These are phyloP conservation scores for Xenentodon cancila DNA, from an alignment of 2,797 vertebrate genomes.

Conservation along the genomic window DNA sequence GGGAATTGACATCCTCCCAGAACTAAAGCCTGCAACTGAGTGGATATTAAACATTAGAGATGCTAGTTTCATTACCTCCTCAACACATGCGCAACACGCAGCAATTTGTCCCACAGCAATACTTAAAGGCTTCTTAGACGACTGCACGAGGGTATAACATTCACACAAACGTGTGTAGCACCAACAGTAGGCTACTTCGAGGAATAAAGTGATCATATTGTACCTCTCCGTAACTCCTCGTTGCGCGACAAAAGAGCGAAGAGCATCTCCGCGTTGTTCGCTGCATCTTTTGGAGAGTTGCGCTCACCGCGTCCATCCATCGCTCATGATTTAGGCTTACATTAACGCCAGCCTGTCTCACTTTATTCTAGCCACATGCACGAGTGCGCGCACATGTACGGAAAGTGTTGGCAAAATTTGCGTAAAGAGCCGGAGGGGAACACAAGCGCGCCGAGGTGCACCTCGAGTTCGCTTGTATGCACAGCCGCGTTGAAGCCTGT, in stretches of 20 bases:
- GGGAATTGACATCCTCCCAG: not conserved
- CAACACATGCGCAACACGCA: not conserved
- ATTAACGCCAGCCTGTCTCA: slow-evolving; percentile 14
- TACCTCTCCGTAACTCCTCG: slow-evolving; percentile 86
- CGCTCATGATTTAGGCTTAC: slow-evolving; percentile 64
- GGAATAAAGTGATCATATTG: not conserved
- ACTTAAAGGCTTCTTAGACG: not conserved
- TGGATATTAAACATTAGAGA: slow-evolving; percentile 12
- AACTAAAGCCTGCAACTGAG: slow-evolving; percentile 12
- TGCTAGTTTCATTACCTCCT: not conserved
- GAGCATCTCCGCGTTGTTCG: slow-evolving; percentile 81
- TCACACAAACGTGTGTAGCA: not conserved
- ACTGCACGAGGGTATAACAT: not conserved
- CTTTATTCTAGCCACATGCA: not conserved
- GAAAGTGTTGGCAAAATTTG: slow-evolving; percentile 7
- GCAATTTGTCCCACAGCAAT: not conserved
- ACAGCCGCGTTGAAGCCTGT: slow-evolving; percentile 27
- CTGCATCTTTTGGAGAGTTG: slow-evolving; percentile 73
- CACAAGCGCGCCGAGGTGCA: not conserved
- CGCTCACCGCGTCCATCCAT: slow-evolving; percentile 83
- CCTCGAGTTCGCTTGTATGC: slow-evolving; percentile 39
- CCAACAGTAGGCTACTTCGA: not conserved
- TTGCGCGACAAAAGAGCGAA: slow-evolving; percentile 84
- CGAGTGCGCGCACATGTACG: not conserved
- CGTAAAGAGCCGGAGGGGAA: not conserved